Percentiles rank a stretch among this genome's conserved stretches.
Conservation (phyloP, 2,113 vertebrate genomes). For the Aegotheles bennettii region DNA sequence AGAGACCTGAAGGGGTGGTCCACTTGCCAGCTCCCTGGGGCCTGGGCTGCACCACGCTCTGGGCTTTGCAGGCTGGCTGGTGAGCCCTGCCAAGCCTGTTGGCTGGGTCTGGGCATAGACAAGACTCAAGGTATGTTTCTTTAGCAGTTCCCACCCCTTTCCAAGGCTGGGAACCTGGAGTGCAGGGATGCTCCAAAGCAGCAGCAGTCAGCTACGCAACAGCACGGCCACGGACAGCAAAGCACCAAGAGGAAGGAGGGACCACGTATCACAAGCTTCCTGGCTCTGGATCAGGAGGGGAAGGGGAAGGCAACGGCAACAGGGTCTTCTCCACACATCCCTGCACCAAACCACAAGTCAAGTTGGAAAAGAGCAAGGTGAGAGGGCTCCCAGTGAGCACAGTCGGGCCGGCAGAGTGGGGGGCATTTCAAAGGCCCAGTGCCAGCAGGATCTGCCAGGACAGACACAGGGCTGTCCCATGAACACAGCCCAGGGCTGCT, state of each 20-base stretch:
- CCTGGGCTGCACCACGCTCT: not conserved
- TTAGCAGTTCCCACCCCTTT: not conserved
- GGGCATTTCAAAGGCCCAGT: not conserved
- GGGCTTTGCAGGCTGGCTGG: not conserved
- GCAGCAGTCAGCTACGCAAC: not conserved
- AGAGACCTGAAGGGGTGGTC: not conserved
- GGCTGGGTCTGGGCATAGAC: not conserved
- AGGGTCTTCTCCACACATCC: not conserved
- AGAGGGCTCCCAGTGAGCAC: not conserved
- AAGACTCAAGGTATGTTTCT: fast-evolving
- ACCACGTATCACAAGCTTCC: fast-evolving
- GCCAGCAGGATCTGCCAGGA: fast-evolving
- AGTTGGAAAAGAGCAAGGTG: not conserved
- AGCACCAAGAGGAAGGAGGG: not conserved
- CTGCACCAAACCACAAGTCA: not conserved
- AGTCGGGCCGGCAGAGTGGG: fast-evolving
- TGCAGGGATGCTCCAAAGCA: not conserved
- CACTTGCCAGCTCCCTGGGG: not conserved
- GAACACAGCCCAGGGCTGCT: not conserved
- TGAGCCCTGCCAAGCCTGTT: not conserved
- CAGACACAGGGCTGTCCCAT: fast-evolving
- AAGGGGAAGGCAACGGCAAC: not conserved
- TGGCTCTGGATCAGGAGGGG: not conserved
- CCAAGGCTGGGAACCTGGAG: not conserved
- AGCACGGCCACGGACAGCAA: fast-evolving